Evolutionary conservation across 2,888 invertebrate genomes (phyloP), one percentile per base, ranked within the genome.

Genomic region (Hypsopygia costalis): DNA sequence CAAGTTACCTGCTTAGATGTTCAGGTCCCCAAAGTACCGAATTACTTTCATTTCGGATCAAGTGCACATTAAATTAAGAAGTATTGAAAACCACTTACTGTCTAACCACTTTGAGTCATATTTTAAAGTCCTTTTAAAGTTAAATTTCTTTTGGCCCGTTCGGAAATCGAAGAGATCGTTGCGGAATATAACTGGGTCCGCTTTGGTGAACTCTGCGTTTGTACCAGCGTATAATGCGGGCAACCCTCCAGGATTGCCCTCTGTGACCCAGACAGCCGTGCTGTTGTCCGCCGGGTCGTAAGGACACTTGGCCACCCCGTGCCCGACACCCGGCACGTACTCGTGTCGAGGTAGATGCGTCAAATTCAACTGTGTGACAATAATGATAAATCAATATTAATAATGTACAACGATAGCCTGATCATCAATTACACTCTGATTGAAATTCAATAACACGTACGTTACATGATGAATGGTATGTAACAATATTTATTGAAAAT

Each of bases 81-180:
- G 28, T 11, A 16, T 16, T 27, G 10, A 30, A 25, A 21, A 28
- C 33, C 52, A 90, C 91, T 90, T 70, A 93, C 93, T 93, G 70
- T 93, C 93, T 44, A 94, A 83, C 93, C 93, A 94, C 66, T 93
- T 93, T 16, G 92, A 92, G 69, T 93, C 93, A 55, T 93, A 93
- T 72, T 93, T 92, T 57, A 93, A 75, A 9, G 93, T 93, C 44
- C 93, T 78, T 65, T 93, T 92, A 63, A 92, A 93, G 52, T 90
- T 89, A 61, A 90, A 91, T 58, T 90, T 86, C 65, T 91, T 90
- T 56, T 90, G 87, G 38, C 92, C 91, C 36, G 91, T 91, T 22
- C 89, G 81, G 56, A 88, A 82, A 67, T 92, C 91, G 60, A 90
- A 91, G 34, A 93, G 87, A 62, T 93, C 92, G 43, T 92, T 92